phyloP scores from a whole-genome alignment of 2,797 vertebrate species.

The Acanthopagrus latus region DNA sequence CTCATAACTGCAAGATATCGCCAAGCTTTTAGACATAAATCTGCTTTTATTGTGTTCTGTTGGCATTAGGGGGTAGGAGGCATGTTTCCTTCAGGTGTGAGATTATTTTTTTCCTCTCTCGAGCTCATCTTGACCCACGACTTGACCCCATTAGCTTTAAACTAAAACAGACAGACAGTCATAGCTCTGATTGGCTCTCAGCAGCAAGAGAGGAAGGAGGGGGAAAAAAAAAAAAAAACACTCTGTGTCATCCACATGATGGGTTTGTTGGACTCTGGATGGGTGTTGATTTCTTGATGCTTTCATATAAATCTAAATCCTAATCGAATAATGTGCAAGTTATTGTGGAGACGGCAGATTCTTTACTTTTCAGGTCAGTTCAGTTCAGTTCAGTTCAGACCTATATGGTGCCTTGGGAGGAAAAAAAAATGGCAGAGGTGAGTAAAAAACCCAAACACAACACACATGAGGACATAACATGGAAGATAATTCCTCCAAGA shows the following conservation, averaged over 20 bases:
- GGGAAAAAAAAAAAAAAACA: not conserved
- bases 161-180: not conserved
- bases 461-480: too few species aligned
- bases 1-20: not conserved
- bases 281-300: not conserved
- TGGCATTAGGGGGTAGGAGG: not conserved
- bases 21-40: not conserved
- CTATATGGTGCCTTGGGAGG: too few species aligned
- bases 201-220: not conserved
- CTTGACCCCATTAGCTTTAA: not conserved
- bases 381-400: too few species aligned
- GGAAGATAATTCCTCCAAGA: too few species aligned
- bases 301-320: not conserved
- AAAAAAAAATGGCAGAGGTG: too few species aligned
- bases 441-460: too few species aligned
- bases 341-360: not conserved
- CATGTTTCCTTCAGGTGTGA: not conserved
- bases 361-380: not conserved
- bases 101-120: not conserved
- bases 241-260: not conserved
- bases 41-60: not conserved
- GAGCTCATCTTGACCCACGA: not conserved
- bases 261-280: not conserved
- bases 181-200: not conserved
- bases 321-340: not conserved